Percentiles rank a stretch among this genome's conserved stretches.
phyloP scores from a whole-genome alignment of 2,797 vertebrate species.

The Lagorchestes hirsutus region DNA sequence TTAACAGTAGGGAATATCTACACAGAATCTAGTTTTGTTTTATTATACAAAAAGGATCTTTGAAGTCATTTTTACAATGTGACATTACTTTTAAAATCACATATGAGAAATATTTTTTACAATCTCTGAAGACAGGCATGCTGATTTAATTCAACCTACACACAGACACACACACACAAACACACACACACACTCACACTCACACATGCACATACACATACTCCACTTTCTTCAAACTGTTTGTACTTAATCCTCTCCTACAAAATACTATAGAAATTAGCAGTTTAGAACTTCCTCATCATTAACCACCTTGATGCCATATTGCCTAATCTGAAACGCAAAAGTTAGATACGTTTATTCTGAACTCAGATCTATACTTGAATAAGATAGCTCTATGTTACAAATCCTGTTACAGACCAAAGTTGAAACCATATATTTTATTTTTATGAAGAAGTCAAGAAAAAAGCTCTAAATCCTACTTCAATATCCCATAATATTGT shows the following conservation, averaged over 20 bases:
- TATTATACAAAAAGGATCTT: neutral
- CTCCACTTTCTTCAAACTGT: neutral
- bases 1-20: slow-evolving; percentile 24
- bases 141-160: neutral
- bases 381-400: neutral
- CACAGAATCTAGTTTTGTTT: neutral
- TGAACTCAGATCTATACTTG: neutral
- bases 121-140: neutral
- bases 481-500: neutral
- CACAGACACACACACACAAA: neutral
- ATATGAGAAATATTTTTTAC: neutral
- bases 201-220: neutral
- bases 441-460: neutral
- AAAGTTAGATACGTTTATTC: neutral
- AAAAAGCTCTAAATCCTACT: neutral
- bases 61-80: neutral
- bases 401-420: neutral
- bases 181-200: too few relatives aligned
- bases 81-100: slow-evolving; percentile 44
- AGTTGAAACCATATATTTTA: neutral
- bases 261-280: slow-evolving; percentile 36
- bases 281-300: neutral
- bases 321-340: slow-evolving; percentile 4
- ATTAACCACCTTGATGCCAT: neutral
- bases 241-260: neutral